Evolutionary conservation across 2,888 invertebrate species (phyloP), one percentile per base, ranked within the genome.

Genomic region (Tetropium fuscum): DNA sequence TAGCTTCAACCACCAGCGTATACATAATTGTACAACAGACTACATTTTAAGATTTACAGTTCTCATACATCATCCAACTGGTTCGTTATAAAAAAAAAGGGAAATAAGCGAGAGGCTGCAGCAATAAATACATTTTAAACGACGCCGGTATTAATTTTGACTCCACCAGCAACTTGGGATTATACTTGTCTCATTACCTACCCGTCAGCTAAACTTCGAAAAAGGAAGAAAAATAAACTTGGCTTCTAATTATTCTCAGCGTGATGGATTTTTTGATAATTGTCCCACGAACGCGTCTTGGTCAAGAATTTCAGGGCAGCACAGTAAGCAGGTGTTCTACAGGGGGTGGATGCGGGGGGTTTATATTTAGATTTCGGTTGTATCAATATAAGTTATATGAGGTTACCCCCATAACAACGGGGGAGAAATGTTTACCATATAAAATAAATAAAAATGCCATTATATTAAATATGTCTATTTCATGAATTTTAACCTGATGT

Each of bases 261-360:
- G 4, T 36, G 48, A 36, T 36, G 34, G 32, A 34, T 47, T 47
- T 47, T 47, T 48, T 48, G 34, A 36, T 36, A 48, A 48, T 48
- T 22, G 48, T 2, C n/a, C n/a, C 3, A n/a, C 5, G 10, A 30
- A 5, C 15, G 27, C 36, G 22, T 48, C 48, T 20, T 48, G 36
- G 36, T 6, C 48, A 8, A 13, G 48, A 30, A 48, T 36, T 22
- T 36, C 11, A 18, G 38, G 18, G 38, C 18, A 18, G 18, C 38
- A 19, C 30, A 18, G 19, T 8, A 18, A 38, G 38, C 18, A 18
- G 6, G 16, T 18, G n/a, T 5, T 11, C 34, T 13, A 22, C 34
- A 36, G 20, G 41, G 48, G 45, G 45, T 45, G 22, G 22, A 8
- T 15, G 36, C 15, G 36, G 20, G 19, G 20, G n/a, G 34, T 20